Evolutionary conservation across 2,888 invertebrate species (phyloP), one percentile per base, ranked within the genome.

Genomic region (Standfussiana lucernea): DNA sequence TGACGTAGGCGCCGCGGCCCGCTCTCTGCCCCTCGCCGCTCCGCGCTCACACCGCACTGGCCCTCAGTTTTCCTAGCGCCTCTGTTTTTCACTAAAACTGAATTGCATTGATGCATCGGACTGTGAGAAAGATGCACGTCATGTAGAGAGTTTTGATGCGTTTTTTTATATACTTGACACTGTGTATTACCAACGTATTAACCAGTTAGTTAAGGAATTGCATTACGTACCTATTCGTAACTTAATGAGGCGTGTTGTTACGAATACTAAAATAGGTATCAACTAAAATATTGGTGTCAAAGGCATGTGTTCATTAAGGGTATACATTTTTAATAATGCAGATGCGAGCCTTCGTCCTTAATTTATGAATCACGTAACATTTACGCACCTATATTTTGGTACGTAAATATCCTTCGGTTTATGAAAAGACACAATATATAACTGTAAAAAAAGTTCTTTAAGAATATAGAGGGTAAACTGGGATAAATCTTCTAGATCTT

Each of bases 1-100:
- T 96, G 96, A 96, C 96, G 96, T 96, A 81, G 91, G 87, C 88
- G 78, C 82, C 85, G 84, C 91, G 88, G 90, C 92, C 92, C 91
- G 90, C 91, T 87, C 90, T 79, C 88, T 90, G 88, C 90, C 88
- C 91, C 91, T 86, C 91, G 85, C 90, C 80, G 88, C 90, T 86
- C 91, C 90, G 86, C 91, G 85, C 89, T 80, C 83, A 77, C 78
- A 72, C 83, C 84, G 77, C 87, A 77, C 85, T 77, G 69, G 84
- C 80, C 81, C 85, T 85, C 85, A 93, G 92, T 95, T 95, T 95
- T 94, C 94, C 92, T 93, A 93, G 90, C 92, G 91, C 91, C 90
- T 90, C 90, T 85, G 91, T 92, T 95, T 94, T 94, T 93, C 93
- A 92, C 90, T 86, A 90, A 91, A 91, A 85, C 84, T 88, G 75